Percentiles rank a stretch among this genome's conserved stretches.
Conservation (phyloP, 2,797 vertebrate genomes). For the Carduelis carduelis region DNA sequence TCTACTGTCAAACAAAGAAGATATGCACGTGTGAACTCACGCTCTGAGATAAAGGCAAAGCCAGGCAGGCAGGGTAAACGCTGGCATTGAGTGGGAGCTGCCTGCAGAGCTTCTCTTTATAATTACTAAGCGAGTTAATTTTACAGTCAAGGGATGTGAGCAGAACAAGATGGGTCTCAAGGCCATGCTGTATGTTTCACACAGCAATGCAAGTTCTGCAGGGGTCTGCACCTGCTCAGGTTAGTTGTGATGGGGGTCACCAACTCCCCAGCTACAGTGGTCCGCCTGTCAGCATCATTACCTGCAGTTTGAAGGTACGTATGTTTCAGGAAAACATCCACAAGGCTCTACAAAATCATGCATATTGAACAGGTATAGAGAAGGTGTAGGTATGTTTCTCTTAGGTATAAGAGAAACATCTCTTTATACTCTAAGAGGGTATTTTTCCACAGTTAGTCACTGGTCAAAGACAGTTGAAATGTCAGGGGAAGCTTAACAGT, state of each 20-base stretch:
- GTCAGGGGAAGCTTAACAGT: not conserved
- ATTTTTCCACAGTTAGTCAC: not conserved
- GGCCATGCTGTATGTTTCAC: fast-evolving
- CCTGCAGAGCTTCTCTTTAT: not conserved
- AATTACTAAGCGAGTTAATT: not conserved
- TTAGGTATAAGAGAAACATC: not conserved
- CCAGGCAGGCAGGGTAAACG: fast-evolving
- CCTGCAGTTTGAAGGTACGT: not conserved
- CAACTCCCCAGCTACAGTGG: not conserved
- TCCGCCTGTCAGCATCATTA: not conserved
- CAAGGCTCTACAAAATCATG: not conserved
- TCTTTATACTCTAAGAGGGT: not conserved
- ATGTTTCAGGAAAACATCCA: not conserved
- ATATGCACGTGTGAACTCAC: fast-evolving
- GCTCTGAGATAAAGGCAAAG: not conserved
- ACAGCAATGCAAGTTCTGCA: not conserved
- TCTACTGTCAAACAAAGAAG: not conserved
- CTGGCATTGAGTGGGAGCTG: not conserved
- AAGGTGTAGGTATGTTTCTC: no score
- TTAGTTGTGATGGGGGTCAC: not conserved
- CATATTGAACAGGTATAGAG: not conserved
- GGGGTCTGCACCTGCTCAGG: not conserved
- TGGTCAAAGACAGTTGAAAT: not conserved
- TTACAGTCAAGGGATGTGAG: fast-evolving
- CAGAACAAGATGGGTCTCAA: not conserved